Evolutionary conservation across 2,888 invertebrate species (phyloP).

Genomic region (Aleiodes testaceus): DNA sequence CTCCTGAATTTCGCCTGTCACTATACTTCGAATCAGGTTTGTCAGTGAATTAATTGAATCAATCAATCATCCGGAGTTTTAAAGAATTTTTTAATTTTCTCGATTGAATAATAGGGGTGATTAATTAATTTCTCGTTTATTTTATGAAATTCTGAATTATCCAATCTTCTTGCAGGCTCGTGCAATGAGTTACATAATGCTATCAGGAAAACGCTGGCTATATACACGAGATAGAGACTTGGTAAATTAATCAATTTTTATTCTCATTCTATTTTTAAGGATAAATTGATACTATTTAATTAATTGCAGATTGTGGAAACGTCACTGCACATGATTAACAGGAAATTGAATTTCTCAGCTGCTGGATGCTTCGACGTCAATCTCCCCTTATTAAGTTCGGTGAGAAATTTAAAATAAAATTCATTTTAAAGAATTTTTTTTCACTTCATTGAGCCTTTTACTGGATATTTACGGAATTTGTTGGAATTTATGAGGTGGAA

Average conservation of each 20-base stretch:
- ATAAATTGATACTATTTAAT: too few relatives aligned
- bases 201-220: slow-evolving; percentile 58
- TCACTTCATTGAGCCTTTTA: too few relatives aligned
- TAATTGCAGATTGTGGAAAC: slow-evolving; percentile 51
- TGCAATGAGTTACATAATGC: slow-evolving; percentile 56
- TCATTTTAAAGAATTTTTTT: too few relatives aligned
- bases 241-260: slow-evolving; percentile 33
- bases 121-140: slow-evolving; percentile 16
- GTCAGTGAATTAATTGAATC: background rate
- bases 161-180: slow-evolving; percentile 61
- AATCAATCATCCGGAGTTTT: background rate
- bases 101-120: background rate
- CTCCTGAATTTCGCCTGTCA: slow-evolving; percentile 61
- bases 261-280: background rate
- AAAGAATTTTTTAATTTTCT: background rate
- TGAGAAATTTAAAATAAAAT: slow-evolving; percentile 51
- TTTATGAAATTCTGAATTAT: slow-evolving; percentile 25
- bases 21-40: slow-evolving; percentile 59
- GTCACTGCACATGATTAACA: slow-evolving; percentile 61
- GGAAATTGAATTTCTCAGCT: slow-evolving; percentile 64
- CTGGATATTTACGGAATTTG: background rate
- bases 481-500: background rate
- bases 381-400: slow-evolving; percentile 64
- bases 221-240: slow-evolving; percentile 41
- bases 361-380: slow-evolving; percentile 66